phyloP scores from a whole-genome alignment of 2,797 vertebrate genomes.

The Rhabdophis nuchalis region DNA sequence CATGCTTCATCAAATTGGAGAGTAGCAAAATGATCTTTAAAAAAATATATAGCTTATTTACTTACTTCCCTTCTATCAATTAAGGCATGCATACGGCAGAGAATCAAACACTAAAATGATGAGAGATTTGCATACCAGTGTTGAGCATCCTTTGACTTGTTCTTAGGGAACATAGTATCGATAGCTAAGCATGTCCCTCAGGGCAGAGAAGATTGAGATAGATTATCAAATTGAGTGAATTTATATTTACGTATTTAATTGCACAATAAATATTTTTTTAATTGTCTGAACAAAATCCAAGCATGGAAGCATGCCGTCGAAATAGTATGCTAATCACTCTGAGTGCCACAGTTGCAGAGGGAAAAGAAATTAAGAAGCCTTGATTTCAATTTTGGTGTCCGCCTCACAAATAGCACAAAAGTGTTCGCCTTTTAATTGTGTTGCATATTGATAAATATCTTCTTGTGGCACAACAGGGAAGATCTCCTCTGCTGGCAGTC shows the following conservation, averaged over 20 bases:
- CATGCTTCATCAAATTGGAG: neutral
- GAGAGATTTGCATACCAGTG: conserved; percentile 50
- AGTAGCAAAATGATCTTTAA: neutral
- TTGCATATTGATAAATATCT: conserved; percentile 77
- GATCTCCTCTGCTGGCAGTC: conserved; percentile 75
- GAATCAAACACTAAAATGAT: conserved; percentile 46
- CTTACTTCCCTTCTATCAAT: conserved; percentile 21
- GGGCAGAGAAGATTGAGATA: conserved; percentile 60
- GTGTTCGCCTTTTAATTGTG: conserved; percentile 61
- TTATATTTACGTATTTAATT: conserved; percentile 64
- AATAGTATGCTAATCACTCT: conserved; percentile 70
- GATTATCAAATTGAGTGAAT: conserved; percentile 65
- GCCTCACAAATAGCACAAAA: conserved; percentile 74
- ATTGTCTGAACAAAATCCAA: conserved; percentile 71
- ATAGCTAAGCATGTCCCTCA: conserved; percentile 60
- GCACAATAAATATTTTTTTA: conserved; percentile 73
- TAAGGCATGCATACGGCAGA: conserved; percentile 32
- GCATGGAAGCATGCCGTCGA: conserved; percentile 60
- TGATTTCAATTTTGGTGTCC: conserved; percentile 70
- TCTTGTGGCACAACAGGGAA: conserved; percentile 66
- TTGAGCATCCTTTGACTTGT: conserved; percentile 62
- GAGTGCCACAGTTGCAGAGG: conserved; percentile 59
- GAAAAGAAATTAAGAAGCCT: conserved; percentile 74
- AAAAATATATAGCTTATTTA: conserved; percentile 33
- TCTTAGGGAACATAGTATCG: conserved; percentile 60